Evolutionary conservation across 1,140 invertebrate species (phyloP).

Genomic region (Zaprionus africanus): DNA sequence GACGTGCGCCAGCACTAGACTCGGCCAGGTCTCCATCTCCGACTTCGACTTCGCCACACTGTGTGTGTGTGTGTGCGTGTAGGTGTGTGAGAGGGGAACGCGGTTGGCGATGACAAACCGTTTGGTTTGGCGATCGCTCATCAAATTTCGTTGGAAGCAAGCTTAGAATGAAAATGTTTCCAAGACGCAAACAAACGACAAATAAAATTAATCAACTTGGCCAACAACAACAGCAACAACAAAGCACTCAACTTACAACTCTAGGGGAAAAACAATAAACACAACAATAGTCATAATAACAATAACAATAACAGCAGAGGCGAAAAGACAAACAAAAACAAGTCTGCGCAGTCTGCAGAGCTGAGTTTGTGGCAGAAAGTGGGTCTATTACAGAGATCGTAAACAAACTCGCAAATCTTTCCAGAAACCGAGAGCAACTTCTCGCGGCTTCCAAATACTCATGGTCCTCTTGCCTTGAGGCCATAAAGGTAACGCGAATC

Average conservation of each 20-base stretch:
- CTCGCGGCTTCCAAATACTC: neutral
- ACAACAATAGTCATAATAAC: neutral
- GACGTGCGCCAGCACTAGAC: constrained; percentile 57
- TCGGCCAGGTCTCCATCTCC: neutral
- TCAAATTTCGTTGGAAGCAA: constrained; percentile 52
- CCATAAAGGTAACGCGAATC: neutral
- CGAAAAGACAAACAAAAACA: neutral
- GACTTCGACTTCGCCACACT: neutral
- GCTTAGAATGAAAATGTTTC: constrained; percentile 40
- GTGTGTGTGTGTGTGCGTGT: no score
- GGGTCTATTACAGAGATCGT: neutral
- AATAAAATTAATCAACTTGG: constrained; percentile 29
- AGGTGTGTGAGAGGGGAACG: no score
- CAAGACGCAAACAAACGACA: constrained; percentile 38
- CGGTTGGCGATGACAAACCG: constrained; percentile 40
- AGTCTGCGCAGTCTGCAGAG: neutral
- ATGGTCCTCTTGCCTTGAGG: no score
- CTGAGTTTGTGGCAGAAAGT: neutral
- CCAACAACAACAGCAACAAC: constrained; percentile 4
- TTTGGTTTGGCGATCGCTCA: constrained; percentile 46
- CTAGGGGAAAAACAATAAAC: constrained; percentile 5
- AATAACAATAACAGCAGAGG: neutral
- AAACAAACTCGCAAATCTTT: neutral
- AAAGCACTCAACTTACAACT: constrained; percentile 14
- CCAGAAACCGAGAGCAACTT: neutral